Evolutionary conservation across 2,888 invertebrate genomes (phyloP).

Genomic region (Lycocerus yunnanus): DNA sequence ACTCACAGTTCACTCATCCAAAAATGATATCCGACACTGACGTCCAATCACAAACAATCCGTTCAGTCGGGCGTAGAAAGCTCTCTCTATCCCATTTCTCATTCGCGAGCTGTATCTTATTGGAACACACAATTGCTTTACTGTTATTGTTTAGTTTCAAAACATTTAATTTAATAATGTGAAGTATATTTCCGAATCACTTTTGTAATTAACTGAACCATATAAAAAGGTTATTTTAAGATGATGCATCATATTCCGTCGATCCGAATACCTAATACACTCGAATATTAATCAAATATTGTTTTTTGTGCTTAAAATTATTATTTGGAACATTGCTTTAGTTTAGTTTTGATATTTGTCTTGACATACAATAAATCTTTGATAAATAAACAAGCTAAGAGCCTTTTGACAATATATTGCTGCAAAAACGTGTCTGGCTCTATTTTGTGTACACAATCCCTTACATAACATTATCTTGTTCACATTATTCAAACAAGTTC

Average conservation of each 20-base stretch:
- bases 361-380: neutral
- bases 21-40: constrained; percentile 45
- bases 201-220: constrained; percentile 6
- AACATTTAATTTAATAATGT: constrained; percentile 28
- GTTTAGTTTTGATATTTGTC: neutral
- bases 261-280: neutral
- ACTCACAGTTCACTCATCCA: constrained; percentile 42
- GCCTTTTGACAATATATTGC: neutral
- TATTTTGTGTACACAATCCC: neutral
- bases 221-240: neutral
- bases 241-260: neutral
- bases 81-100: constrained; percentile 34
- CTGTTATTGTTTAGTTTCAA: constrained; percentile 25
- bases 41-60: constrained; percentile 45
- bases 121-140: constrained; percentile 31
- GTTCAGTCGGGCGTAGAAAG: constrained; percentile 38
- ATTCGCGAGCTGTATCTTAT: constrained; percentile 35
- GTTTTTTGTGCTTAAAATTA: neutral
- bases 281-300: neutral
- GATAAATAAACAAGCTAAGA: neutral
- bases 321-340: neutral
- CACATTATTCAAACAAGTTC: neutral
- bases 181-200: constrained; percentile 9
- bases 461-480: neutral
- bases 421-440: neutral